phyloP scores from a whole-genome alignment of 2,113 vertebrate species.

The Myrmecobius fasciatus region DNA sequence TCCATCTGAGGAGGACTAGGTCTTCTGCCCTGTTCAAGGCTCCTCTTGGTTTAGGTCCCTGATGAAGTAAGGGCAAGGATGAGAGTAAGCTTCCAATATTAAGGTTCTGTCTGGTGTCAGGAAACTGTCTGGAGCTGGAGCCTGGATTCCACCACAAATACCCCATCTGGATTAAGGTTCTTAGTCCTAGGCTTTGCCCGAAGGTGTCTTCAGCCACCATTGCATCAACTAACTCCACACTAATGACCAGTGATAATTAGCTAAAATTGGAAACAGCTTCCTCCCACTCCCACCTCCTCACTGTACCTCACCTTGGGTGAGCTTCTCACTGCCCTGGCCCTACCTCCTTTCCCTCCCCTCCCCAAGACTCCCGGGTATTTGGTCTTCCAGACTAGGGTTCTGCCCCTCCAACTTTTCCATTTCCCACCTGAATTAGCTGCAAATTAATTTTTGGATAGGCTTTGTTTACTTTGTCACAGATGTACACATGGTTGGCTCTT shows the following conservation, averaged over 20 bases:
- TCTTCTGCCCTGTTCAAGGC: neutral
- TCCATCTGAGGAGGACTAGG: too few relatives aligned
- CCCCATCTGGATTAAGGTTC: neutral
- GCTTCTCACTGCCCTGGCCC: neutral
- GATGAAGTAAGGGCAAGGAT: neutral
- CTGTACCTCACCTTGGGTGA: neutral
- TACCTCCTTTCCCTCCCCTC: too few relatives aligned
- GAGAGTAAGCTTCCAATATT: neutral
- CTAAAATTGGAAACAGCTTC: neutral
- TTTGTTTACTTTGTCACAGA: neutral
- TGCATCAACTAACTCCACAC: neutral
- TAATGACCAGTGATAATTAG: neutral
- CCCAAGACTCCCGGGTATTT: neutral
- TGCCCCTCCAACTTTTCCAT: neutral
- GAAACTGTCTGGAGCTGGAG: neutral
- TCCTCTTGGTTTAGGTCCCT: neutral
- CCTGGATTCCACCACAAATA: neutral
- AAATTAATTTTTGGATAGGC: neutral
- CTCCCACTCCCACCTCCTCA: neutral
- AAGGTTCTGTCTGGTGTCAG: neutral
- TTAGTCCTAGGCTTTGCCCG: neutral
- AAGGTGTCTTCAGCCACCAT: neutral
- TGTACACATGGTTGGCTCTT: neutral
- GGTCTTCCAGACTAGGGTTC: too few relatives aligned
- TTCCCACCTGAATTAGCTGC: neutral